Evolutionary conservation across 1,140 invertebrate genomes (phyloP).

Genomic region (Sycophaga agraensis): DNA sequence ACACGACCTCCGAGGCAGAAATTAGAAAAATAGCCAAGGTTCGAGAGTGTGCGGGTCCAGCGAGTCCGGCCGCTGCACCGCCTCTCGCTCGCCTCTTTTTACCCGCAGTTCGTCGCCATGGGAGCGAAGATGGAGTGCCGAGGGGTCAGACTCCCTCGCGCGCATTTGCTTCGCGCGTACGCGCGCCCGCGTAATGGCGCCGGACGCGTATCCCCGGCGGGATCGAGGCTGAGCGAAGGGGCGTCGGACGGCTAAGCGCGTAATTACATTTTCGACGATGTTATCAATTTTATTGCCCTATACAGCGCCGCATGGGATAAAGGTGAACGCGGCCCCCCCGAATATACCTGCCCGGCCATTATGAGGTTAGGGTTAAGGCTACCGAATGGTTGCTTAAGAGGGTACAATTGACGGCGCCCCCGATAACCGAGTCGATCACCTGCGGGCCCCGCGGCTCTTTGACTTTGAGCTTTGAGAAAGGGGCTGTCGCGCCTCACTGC

Average conservation of each 20-base stretch:
- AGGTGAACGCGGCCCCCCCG: too few species aligned
- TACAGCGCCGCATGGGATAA: too few species aligned
- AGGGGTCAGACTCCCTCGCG: background rate
- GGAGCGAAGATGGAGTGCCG: background rate
- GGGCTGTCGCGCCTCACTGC: too few species aligned
- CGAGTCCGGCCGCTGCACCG: background rate
- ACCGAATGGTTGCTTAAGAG: too few species aligned
- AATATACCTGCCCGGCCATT: too few species aligned
- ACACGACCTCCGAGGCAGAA: too few species aligned
- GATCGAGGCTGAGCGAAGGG: background rate
- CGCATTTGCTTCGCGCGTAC: background rate
- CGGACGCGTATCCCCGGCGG: slow-evolving; percentile 20
- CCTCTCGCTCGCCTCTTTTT: background rate
- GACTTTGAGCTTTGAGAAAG: too few species aligned
- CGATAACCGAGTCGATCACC: too few species aligned
- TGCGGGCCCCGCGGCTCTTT: too few species aligned
- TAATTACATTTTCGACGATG: slow-evolving; percentile 55
- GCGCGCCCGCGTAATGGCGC: background rate
- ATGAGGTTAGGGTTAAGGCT: too few species aligned
- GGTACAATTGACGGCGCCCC: too few species aligned
- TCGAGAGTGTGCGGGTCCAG: too few species aligned
- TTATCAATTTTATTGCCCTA: slow-evolving; percentile 52
- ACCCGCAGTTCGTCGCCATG: background rate
- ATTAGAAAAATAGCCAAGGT: slow-evolving; percentile 25
- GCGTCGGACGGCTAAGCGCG: slow-evolving; percentile 33